A percentile compares a stretch with the other conserved stretches of the same genome.
Conservation (phyloP, 2,113 vertebrate species). For the Chaetura pelagica region DNA sequence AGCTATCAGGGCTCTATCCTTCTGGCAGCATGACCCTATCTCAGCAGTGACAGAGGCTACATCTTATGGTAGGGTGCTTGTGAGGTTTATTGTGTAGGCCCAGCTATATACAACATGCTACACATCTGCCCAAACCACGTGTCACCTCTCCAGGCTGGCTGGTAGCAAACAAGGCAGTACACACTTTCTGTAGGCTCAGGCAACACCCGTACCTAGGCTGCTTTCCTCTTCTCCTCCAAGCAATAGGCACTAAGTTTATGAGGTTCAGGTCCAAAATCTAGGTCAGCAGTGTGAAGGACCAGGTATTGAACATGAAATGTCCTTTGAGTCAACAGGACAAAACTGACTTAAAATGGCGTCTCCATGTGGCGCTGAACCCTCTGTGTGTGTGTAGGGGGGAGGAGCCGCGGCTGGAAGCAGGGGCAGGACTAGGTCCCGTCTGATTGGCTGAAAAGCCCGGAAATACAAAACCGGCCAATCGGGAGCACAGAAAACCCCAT, state of each 20-base stretch:
- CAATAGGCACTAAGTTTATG: neutral
- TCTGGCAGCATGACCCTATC: neutral
- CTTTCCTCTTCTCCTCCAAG: neutral
- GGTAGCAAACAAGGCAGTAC: neutral
- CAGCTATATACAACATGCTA: neutral
- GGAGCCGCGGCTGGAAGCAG: no score
- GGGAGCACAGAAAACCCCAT: no score
- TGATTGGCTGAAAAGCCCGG: no score
- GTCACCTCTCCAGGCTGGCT: rapidly evolving
- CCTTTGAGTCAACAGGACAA: no score
- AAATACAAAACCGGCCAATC: no score
- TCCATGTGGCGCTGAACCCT: no score
- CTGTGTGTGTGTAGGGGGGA: no score
- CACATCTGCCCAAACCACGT: neutral
- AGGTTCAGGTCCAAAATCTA: neutral
- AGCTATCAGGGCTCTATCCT: neutral
- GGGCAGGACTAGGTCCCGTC: no score
- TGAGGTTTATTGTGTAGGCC: neutral
- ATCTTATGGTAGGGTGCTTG: rapidly evolving
- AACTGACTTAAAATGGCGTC: no score
- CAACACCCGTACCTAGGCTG: neutral
- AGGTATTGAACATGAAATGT: no score
- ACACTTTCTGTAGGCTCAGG: neutral
- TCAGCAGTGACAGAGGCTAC: neutral
- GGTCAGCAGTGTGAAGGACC: no score